A percentile compares a stretch with the other conserved stretches of the same genome.
These are phyloP conservation scores for Gavialis gangeticus DNA, from an alignment of 2,113 vertebrate species.

Conservation along the genomic window DNA sequence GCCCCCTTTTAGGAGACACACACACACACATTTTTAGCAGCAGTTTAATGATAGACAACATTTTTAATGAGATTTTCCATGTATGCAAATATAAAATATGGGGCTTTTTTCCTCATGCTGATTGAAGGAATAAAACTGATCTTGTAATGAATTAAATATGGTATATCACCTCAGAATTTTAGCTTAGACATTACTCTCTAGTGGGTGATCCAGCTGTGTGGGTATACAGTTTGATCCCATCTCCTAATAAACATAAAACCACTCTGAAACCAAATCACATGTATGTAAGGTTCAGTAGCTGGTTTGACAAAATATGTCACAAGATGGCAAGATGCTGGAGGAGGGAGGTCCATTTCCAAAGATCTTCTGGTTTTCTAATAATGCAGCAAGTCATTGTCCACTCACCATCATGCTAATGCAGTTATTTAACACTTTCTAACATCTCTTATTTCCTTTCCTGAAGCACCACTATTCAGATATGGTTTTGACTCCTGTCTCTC, in stretches of 20 bases:
- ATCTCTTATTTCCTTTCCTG: constrained; percentile 2
- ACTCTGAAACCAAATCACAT: neutral
- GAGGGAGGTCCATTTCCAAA: neutral
- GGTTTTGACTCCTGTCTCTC: constrained; percentile 31
- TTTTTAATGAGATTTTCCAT: neutral
- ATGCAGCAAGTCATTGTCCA: neutral
- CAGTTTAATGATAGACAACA: neutral
- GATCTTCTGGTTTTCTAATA: constrained; percentile 7
- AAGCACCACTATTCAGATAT: neutral
- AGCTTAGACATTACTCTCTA: neutral
- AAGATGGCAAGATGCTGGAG: neutral
- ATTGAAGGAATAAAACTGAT: too few relatives aligned
- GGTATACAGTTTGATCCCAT: neutral
- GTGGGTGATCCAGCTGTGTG: neutral
- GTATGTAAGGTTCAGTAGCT: neutral
- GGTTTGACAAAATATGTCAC: neutral
- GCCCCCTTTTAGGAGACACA: too few relatives aligned
- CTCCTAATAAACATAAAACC: neutral
- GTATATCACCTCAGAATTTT: neutral
- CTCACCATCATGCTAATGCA: neutral
- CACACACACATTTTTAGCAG: too few relatives aligned
- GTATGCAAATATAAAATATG: too few relatives aligned
- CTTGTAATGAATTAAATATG: neutral
- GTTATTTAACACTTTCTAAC: neutral
- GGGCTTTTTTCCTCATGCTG: too few relatives aligned